Evolutionary conservation across 92 coral and sea anemone species (phyloP), one percentile per base, ranked within the genome.

Genomic region (Desmophyllum pertusum): DNA sequence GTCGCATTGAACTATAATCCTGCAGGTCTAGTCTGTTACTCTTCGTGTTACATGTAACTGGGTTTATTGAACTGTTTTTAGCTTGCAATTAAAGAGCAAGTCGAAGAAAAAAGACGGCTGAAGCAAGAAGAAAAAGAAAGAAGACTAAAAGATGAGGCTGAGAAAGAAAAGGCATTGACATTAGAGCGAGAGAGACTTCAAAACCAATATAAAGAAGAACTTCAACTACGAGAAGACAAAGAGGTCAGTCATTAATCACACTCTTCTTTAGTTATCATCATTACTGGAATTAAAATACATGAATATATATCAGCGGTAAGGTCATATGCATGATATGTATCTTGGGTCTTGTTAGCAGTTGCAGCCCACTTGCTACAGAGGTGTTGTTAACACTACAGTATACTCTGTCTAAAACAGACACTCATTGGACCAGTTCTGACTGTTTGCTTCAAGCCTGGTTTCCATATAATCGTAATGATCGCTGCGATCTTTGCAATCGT

Each of bases 1-100:
- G 18, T 13, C 53, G 53, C 19, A 48, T 21, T 0, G 17, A 48
- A 48, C 17, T 25, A 59, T 33, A 7, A 6, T 14, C 23, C n/a
- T n/a, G n/a, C 64, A 57, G 23, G 10, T 15, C n/a, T 36, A 66
- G 43, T 30, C 19, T n/a, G 68, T 8, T 30, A 36, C 42, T 35
- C 21, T 31, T n/a, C n/a, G n/a, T n/a, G n/a, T 15, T 3, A 9
- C n/a, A 5, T 66, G 35, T 1, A 59, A 67, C 40, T 33, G 43
- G 25, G 31, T 69, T 33, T 50, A 3, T 36, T 35, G 45, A n/a
- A 27, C 11, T 67, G 33, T 51, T 69, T 25, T 27, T 57, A 96
- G 99, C 98, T 88, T 67, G 99, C 99, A 46, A 92, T 96, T 67
- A 93, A 94, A 79, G 97, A 90, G 53, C 99, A 96, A 84, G 99